phyloP scores from a whole-genome alignment of 2,888 invertebrate genomes.

The Pollenia angustigena region DNA sequence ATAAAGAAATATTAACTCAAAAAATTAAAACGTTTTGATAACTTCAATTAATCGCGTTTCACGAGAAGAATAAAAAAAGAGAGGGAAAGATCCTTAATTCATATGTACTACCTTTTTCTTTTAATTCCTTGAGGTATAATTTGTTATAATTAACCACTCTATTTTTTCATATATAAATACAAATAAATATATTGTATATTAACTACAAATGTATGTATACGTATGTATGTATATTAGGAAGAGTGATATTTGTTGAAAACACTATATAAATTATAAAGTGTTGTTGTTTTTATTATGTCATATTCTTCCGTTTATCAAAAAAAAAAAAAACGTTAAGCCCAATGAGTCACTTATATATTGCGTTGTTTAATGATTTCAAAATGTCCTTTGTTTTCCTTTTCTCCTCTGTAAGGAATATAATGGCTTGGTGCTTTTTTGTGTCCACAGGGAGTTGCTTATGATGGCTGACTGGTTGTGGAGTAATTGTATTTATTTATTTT shows the following conservation, averaged over 20 bases:
- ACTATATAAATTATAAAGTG: constrained; percentile 48
- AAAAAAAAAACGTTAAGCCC: constrained; percentile 21
- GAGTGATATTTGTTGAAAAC: constrained; percentile 16
- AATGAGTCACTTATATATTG: constrained; percentile 68
- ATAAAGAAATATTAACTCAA: too few relatives aligned
- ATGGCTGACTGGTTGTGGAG: constrained; percentile 32
- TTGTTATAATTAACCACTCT: constrained; percentile 28
- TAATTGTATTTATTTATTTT: constrained; percentile 22
- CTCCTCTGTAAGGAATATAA: background rate
- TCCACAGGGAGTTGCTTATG: constrained; percentile 59
- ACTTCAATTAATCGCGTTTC: too few relatives aligned
- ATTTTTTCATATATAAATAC: constrained; percentile 7
- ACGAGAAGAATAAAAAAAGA: too few relatives aligned
- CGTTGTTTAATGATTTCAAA: constrained; percentile 64
- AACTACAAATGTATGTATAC: too few relatives aligned
- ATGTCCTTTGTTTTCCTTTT: constrained; percentile 50
- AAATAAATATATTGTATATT: too few relatives aligned
- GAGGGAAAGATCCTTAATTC: background rate
- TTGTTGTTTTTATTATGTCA: constrained; percentile 66
- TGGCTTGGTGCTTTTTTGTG: constrained; percentile 21
- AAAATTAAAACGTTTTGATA: too few relatives aligned
- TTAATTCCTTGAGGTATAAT: constrained; percentile 30
- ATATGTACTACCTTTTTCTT: background rate
- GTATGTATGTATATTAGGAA: background rate
- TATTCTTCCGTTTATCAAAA: constrained; percentile 53